A percentile compares a stretch with the other conserved stretches of the same genome.
These are phyloP conservation scores for Pseudorhiza aurosa DNA, from an alignment of 30 jellyfish, hydroid and myxozoan genomes.

Conservation along the genomic window DNA sequence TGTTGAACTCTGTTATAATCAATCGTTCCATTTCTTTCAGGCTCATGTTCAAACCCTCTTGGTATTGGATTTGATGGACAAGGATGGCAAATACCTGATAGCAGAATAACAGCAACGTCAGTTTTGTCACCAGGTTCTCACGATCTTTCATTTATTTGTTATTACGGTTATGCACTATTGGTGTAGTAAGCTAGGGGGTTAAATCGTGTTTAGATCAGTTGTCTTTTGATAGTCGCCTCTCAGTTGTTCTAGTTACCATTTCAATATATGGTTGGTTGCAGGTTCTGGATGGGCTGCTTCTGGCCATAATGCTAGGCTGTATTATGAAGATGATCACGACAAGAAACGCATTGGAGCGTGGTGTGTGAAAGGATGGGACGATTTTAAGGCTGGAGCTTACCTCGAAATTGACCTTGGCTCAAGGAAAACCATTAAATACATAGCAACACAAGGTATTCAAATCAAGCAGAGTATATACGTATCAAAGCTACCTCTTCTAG, in stretches of 20 bases:
- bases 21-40: slow-evolving; percentile 1
- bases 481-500: too few relatives aligned
- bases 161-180: too few relatives aligned
- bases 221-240: not conserved
- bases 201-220: too few relatives aligned
- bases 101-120: slow-evolving; percentile 53
- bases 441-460: slow-evolving; percentile 56
- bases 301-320: slow-evolving; percentile 39
- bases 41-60: slow-evolving; percentile 64
- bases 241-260: not conserved
- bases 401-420: slow-evolving; percentile 35
- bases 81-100: slow-evolving; percentile 55
- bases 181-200: too few relatives aligned
- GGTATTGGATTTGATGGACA: slow-evolving; percentile 64
- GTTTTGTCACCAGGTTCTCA: not conserved
- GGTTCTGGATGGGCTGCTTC: slow-evolving; percentile 30
- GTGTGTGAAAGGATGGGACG: slow-evolving; percentile 27
- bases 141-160: not conserved
- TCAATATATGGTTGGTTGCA: not conserved
- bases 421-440: not conserved
- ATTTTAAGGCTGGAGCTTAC: slow-evolving; percentile 12
- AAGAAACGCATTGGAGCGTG: slow-evolving; percentile 59
- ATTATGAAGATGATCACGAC: slow-evolving; percentile 18
- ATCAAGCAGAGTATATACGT: too few relatives aligned
- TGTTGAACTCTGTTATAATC: too few relatives aligned